Base-by-base conservation (phyloP, 2,888 invertebrate species). In the Metopia argyrocephala region DNA sequence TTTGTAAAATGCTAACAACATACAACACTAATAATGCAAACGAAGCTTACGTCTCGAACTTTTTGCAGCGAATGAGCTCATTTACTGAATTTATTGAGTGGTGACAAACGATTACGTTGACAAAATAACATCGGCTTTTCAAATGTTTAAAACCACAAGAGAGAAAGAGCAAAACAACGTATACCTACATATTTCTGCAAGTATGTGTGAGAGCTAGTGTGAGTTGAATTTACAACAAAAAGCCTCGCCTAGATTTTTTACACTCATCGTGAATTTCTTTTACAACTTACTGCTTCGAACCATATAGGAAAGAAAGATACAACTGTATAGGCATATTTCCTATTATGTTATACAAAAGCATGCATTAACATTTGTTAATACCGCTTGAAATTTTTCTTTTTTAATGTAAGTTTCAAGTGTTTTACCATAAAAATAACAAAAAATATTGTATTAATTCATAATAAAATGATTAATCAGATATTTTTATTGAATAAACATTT, bases 1-100 rank as follows among this genome's bases (percentile, higher is more conserved):
- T 85, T 86, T 86, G 83, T 84, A 84, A 86, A 86, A 87, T 85
- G 83, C 78, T 75, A 79, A 78, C 74, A 76, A 74, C 65, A 74
- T 73, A 52, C 52, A 73, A 76, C 75, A 64, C 71, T 27, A 46
- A 62, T 61, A 76, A 78, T 78, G 65, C 78, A 79, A 83, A 78
- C 74, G 79, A 84, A 84, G 76, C 84, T 76, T 83, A 84, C 84
- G 82, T 83, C 83, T 83, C 79, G 78, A 71, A 78, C 82, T 86
- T 84, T 86, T 87, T 78, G 83, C 85, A 86, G 86, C 64, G 78
- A 83, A 83, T 74, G 71, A 79, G 73, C 73, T 80, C 80, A 80
- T 78, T 74, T 70, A 68, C 23, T 59, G 28, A 73, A 50, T 50
- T 79, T 71, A 59, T 61, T 78, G 64, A 75, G 82, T 71, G 73